phyloP scores from a whole-genome alignment of 2,113 vertebrate genomes.

The Trogon melanurus region DNA sequence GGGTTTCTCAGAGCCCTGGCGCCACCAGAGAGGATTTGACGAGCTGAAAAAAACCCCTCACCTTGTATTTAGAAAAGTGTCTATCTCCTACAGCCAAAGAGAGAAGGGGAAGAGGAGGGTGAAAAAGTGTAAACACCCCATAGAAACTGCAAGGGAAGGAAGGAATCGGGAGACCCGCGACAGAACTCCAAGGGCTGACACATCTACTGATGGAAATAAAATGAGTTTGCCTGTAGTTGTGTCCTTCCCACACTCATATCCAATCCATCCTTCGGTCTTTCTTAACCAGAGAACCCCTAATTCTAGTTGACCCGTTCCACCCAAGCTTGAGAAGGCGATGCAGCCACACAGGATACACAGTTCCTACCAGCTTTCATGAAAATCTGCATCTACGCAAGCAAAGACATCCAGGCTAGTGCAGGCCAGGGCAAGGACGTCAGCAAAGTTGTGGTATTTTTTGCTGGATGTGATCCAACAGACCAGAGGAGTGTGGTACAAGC shows the following conservation, averaged over 20 bases:
- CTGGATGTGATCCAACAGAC: background rate
- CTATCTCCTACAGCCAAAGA: background rate
- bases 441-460: background rate
- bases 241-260: background rate
- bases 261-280: background rate
- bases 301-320: background rate
- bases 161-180: background rate
- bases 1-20: background rate
- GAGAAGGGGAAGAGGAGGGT: background rate
- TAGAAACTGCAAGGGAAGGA: background rate
- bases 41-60: background rate
- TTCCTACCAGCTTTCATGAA: background rate
- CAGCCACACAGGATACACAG: background rate
- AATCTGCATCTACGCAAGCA: background rate
- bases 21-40: constrained; percentile 9
- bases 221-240: background rate
- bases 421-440: background rate
- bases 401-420: background rate
- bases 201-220: background rate
- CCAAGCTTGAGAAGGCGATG: background rate
- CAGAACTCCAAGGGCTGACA: background rate
- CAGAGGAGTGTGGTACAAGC: background rate
- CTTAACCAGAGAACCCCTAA: background rate
- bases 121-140: background rate
- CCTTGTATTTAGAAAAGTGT: constrained; percentile 20